Evolutionary conservation across 2,888 invertebrate genomes (phyloP).

Genomic region (Nysson spinosus): DNA sequence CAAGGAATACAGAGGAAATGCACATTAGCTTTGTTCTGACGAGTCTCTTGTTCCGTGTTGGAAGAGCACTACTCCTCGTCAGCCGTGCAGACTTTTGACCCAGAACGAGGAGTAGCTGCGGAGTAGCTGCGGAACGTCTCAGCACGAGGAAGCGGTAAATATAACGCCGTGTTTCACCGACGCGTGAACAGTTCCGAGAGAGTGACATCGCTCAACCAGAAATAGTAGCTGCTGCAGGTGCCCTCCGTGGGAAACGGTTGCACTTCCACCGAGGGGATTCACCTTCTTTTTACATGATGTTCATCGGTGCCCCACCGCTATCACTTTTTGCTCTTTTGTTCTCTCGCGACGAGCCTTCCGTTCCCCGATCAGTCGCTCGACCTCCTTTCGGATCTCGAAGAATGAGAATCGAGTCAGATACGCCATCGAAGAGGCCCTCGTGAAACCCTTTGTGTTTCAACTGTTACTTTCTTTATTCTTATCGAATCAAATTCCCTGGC

Average conservation of each 20-base stretch:
- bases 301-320: not conserved
- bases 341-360: not conserved
- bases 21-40: slow-evolving; percentile 40
- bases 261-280: slow-evolving; percentile 5
- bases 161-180: slow-evolving; percentile 60
- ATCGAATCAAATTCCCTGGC: no score
- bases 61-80: slow-evolving; percentile 30
- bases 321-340: slow-evolving; percentile 8
- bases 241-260: slow-evolving; percentile 37
- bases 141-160: slow-evolving; percentile 65
- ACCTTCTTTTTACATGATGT: no score
- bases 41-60: slow-evolving; percentile 42
- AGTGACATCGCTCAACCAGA: slow-evolving; percentile 50
- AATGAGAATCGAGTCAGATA: not conserved
- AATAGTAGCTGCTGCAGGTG: slow-evolving; percentile 50
- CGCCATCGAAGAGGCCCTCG: slow-evolving; percentile 6
- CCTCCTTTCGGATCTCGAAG: not conserved
- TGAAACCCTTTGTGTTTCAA: not conserved
- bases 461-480: no score
- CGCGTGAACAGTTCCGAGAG: slow-evolving; percentile 44
- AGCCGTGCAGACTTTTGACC: slow-evolving; percentile 61
- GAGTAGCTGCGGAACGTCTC: slow-evolving; percentile 48
- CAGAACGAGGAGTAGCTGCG: slow-evolving; percentile 59
- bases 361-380: slow-evolving; percentile 3
- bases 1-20: no score